Percentiles rank a stretch among this genome's conserved stretches.
Evolutionary conservation across 1,140 invertebrate species (phyloP).

Genomic region (Trachelipus rathkii): DNA sequence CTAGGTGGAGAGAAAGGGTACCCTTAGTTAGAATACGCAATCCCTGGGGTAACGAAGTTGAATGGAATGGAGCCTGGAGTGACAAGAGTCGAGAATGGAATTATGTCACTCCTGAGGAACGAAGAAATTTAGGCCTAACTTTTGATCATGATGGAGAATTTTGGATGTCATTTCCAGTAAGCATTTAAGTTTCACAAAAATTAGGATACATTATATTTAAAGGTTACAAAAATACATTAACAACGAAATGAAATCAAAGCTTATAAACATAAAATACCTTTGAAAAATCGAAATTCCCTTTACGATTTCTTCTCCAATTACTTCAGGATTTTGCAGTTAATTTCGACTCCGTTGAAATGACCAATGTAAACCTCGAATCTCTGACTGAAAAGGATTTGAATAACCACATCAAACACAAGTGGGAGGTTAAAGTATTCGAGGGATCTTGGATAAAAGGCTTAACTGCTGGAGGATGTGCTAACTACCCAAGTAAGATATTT

Average conservation of each 20-base stretch:
- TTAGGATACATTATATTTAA: too few species aligned
- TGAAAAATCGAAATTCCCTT: too few species aligned
- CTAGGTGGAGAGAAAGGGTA: slow-evolving; percentile 60
- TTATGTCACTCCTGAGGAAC: slow-evolving; percentile 80
- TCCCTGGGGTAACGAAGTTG: slow-evolving; percentile 95
- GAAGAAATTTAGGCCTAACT: slow-evolving; percentile 78
- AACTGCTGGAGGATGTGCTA: slow-evolving; percentile 95
- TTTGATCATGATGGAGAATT: slow-evolving; percentile 96
- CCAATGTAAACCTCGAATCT: slow-evolving; percentile 91
- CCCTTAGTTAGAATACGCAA: slow-evolving; percentile 84
- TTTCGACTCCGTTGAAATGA: slow-evolving; percentile 70
- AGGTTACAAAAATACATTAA: too few species aligned
- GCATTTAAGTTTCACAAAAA: neutral
- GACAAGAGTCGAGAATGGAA: slow-evolving; percentile 80
- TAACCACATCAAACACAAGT: slow-evolving; percentile 57
- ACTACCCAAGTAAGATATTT: slow-evolving; percentile 66
- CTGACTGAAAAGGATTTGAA: slow-evolving; percentile 68
- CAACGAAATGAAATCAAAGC: too few species aligned
- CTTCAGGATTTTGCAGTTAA: slow-evolving; percentile 18
- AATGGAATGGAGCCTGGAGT: slow-evolving; percentile 97
- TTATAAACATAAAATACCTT: too few species aligned
- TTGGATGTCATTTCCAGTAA: slow-evolving; percentile 73
- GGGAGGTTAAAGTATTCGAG: slow-evolving; percentile 90
- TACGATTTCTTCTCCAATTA: neutral
- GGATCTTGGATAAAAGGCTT: slow-evolving; percentile 84